Base-by-base conservation (phyloP, 2,888 invertebrate genomes). In the Ophraella communa region DNA sequence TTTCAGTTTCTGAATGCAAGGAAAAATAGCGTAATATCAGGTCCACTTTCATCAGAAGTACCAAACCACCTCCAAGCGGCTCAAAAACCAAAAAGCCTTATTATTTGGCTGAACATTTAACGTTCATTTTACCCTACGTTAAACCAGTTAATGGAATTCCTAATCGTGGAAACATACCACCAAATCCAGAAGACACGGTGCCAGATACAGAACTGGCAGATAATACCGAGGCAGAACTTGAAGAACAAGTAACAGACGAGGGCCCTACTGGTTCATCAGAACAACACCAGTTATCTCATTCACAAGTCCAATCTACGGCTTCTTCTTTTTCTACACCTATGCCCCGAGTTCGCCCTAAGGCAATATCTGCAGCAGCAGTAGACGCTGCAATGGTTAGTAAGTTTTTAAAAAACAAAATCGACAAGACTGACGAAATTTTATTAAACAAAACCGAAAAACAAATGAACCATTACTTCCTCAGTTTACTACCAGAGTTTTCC, bases 11-110 rank as follows among this genome's bases (percentile, higher is more conserved):
- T 17, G 42, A 42, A 17, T 51, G 51, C 51, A 51, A 51, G 14
- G 27, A 51, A 24, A 51, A 24, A 24, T 51, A 27, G 51, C 21
- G 24, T 11, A 51, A 51, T 51, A 51, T 51, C 21, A 51, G 51
- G 27, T 51, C 51, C 21, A 24, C 51, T n/a, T 51, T 51, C 51
- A 21, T 51, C 27, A 51, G 51, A 51, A 51, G 51, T 27, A 24
- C 24, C 23, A 52, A 30, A 52, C 17, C 52, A 14, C 52, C 30
- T 24, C 52, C 52, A 27, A 52, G 30, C 30, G 52, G 52, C 24
- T 52, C 52, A 17, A 52, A 52, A 30, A 24, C 52, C 24, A 52
- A 52, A 52, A 52, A 52, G 30, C 30, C 52, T 52, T 52, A 52
- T 30, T 52, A 52, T 52, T 52, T 52, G 52, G 30, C 24, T 52